phyloP scores from a whole-genome alignment of 1,140 invertebrate species.

The Zaprionus tsacasi region DNA sequence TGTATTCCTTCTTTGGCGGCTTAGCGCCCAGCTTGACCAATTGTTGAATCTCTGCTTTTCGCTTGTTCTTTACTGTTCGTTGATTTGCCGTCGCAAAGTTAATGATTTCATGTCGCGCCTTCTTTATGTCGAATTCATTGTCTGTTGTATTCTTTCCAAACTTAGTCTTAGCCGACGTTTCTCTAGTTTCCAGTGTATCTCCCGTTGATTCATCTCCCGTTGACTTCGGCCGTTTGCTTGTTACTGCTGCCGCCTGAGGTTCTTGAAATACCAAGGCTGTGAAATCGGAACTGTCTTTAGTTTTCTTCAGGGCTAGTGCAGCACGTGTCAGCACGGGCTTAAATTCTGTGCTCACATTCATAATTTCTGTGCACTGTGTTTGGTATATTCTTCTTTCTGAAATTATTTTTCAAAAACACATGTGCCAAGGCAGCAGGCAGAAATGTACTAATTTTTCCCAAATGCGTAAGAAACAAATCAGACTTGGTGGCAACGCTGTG shows the following conservation, averaged over 20 bases:
- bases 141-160: not conserved
- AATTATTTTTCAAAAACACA: constrained; percentile 14
- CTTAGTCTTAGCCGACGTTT: not conserved
- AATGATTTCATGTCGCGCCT: constrained; percentile 86
- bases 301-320: constrained; percentile 59
- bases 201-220: not conserved
- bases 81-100: constrained; percentile 87
- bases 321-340: constrained; percentile 75
- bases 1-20: constrained; percentile 85
- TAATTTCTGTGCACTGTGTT: constrained; percentile 12
- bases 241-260: constrained; percentile 22
- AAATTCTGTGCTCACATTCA: constrained; percentile 66
- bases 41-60: constrained; percentile 86
- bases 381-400: not conserved
- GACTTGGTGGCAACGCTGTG: constrained; percentile 34
- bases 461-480: not conserved
- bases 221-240: constrained; percentile 1
- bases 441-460: constrained; percentile 30
- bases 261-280: constrained; percentile 66
- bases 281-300: constrained; percentile 31
- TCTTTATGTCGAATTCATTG: constrained; percentile 86
- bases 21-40: constrained; percentile 88
- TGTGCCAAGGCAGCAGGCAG: constrained; percentile 1
- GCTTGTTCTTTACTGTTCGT: constrained; percentile 85
- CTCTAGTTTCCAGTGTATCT: constrained; percentile 5